Conservation (phyloP, 1,140 invertebrate species). For the Drosophila erecta region DNA sequence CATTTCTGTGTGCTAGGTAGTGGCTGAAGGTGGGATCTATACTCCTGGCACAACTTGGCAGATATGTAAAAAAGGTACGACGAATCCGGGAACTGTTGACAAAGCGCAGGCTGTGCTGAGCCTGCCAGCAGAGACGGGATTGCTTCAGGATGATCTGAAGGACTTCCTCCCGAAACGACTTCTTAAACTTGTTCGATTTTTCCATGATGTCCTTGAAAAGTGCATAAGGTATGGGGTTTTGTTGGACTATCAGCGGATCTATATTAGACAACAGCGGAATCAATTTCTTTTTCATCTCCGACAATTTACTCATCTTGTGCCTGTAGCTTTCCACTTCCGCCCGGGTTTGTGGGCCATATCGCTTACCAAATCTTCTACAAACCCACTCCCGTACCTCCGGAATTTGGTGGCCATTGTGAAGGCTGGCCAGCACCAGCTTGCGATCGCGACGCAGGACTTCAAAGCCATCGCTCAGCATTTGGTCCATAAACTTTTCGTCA, state of each 20-base stretch:
- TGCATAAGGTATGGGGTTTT: not conserved
- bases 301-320: not conserved
- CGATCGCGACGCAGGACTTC: not conserved
- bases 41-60: not conserved
- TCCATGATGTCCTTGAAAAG: not conserved
- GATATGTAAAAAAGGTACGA: slow-evolving; percentile 19
- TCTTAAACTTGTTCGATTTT: not conserved
- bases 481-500: slow-evolving; percentile 23
- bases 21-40: not conserved
- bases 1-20: not conserved
- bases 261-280: not conserved
- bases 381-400: slow-evolving; percentile 28
- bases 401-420: slow-evolving; percentile 15
- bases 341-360: not conserved
- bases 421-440: slow-evolving; percentile 16
- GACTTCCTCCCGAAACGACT: slow-evolving; percentile 4
- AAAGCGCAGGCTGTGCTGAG: slow-evolving; percentile 5
- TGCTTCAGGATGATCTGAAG: slow-evolving; percentile 10
- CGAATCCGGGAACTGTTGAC: slow-evolving; percentile 4
- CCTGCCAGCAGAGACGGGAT: slow-evolving; percentile 17
- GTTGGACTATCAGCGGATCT: not conserved
- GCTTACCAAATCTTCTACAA: slow-evolving; percentile 14
- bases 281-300: slow-evolving; percentile 7
- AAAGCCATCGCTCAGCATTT: slow-evolving; percentile 24
- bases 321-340: not conserved